Percentiles rank a stretch among this genome's conserved stretches.
These are phyloP conservation scores for Tryphoninae sp. DNA, from an alignment of 2,888 invertebrate species.

Conservation along the genomic window DNA sequence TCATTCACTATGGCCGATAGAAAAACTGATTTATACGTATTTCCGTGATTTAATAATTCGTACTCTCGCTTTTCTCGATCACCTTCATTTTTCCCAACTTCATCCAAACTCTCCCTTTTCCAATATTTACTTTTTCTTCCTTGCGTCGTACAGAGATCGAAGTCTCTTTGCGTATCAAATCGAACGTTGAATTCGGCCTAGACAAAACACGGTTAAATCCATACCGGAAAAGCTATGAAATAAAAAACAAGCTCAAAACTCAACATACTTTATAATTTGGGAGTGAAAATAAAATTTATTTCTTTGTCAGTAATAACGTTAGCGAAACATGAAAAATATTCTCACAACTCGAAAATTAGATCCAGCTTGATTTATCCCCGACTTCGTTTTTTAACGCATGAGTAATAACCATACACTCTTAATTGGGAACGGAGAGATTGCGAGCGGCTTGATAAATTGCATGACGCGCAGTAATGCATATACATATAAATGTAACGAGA, in stretches of 20 bases:
- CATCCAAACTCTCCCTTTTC: background rate
- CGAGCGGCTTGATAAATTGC: conserved; percentile 33
- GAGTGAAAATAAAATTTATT: too few species aligned
- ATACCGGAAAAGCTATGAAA: too few species aligned
- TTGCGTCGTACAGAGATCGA: background rate
- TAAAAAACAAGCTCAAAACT: too few species aligned
- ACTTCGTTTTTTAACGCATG: background rate
- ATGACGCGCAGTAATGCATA: background rate
- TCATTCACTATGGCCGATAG: conserved; percentile 21
- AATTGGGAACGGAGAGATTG: conserved; percentile 44
- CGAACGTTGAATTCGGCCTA: too few species aligned
- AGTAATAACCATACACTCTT: conserved; percentile 42
- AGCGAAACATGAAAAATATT: too few species aligned
- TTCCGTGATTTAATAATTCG: conserved; percentile 47
- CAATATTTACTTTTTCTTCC: background rate
- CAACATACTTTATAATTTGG: too few species aligned
- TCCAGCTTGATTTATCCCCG: too few species aligned
- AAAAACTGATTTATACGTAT: conserved; percentile 49
- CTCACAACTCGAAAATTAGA: too few species aligned
- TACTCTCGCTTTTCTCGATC: conserved; percentile 15
- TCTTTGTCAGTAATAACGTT: too few species aligned
- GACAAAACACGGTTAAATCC: too few species aligned
- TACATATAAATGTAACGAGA: background rate
- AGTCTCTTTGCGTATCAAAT: too few species aligned
- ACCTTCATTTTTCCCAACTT: background rate